These are phyloP conservation scores for Sesamia inferens DNA, from an alignment of 2,888 invertebrate genomes.

Conservation along the genomic window DNA sequence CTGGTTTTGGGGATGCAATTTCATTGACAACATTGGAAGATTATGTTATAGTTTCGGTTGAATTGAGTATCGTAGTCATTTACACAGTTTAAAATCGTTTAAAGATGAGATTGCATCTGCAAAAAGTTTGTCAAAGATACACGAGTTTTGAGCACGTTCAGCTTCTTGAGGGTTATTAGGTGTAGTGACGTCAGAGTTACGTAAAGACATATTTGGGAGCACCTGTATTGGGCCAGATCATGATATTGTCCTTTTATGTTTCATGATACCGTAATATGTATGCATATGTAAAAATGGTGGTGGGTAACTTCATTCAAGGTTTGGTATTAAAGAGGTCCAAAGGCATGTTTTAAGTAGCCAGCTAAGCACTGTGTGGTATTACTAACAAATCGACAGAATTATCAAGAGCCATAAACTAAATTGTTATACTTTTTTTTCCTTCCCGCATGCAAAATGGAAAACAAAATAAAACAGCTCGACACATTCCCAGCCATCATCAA, in stretches of 20 bases:
- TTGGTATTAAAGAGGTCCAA: constrained; percentile 34
- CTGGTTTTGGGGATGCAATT: constrained; percentile 72
- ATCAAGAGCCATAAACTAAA: constrained; percentile 66
- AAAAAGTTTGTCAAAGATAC: constrained; percentile 64
- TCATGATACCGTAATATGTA: constrained; percentile 36
- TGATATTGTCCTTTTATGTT: constrained; percentile 48
- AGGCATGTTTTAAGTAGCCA: constrained; percentile 68
- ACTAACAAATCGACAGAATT: constrained; percentile 69
- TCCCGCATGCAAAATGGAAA: constrained; percentile 87
- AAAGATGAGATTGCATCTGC: constrained; percentile 72
- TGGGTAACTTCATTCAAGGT: constrained; percentile 50
- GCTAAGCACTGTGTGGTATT: constrained; percentile 68
- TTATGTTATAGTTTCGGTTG: not conserved
- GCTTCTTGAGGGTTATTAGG: constrained; percentile 76
- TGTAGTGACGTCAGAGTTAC: constrained; percentile 74
- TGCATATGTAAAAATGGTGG: constrained; percentile 56
- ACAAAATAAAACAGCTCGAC: constrained; percentile 84
- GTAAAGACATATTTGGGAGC: constrained; percentile 70
- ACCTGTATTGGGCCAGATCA: constrained; percentile 69
- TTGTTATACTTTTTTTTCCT: constrained; percentile 77
- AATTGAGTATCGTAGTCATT: not conserved
- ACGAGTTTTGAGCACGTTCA: constrained; percentile 77
- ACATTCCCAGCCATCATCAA: constrained; percentile 89
- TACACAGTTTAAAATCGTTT: not conserved
- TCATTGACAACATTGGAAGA: constrained; percentile 28